These are phyloP conservation scores for Ophthalmolycus amberensis DNA, from an alignment of 2,113 vertebrate species.

Conservation along the genomic window DNA sequence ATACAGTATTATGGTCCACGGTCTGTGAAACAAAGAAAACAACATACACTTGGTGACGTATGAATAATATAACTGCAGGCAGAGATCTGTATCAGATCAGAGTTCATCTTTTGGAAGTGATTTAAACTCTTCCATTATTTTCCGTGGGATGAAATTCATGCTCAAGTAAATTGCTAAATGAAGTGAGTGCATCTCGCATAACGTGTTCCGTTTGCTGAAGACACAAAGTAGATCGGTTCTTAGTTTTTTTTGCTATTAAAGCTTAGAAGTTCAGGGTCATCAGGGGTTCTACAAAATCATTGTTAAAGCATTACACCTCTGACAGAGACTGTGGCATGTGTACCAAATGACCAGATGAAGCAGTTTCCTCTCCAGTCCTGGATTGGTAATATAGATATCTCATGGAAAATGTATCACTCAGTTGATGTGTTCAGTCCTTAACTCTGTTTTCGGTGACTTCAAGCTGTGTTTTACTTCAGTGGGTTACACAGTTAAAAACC, in stretches of 20 bases:
- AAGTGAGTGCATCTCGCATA: no score
- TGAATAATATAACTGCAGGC: neutral
- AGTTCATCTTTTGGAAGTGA: neutral
- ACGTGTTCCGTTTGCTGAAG: neutral
- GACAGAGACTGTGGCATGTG: neutral
- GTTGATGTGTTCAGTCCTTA: neutral
- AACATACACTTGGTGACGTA: neutral
- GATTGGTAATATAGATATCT: neutral
- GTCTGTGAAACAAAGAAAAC: conserved; percentile 9
- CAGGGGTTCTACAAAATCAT: neutral
- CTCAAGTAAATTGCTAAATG: neutral
- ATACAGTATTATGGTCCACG: neutral
- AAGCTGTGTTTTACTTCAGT: neutral
- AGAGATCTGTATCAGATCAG: neutral
- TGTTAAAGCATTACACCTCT: neutral
- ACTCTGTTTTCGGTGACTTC: neutral
- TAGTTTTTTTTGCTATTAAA: neutral
- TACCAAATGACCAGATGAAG: neutral
- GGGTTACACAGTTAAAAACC: neutral
- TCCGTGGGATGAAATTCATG: neutral
- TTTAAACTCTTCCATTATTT: neutral
- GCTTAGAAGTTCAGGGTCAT: neutral
- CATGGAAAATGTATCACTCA: neutral
- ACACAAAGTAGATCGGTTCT: neutral
- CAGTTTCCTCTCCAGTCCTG: neutral